These are phyloP conservation scores for Tipula vernalis DNA, from an alignment of 2,888 invertebrate genomes.

Conservation along the genomic window DNA sequence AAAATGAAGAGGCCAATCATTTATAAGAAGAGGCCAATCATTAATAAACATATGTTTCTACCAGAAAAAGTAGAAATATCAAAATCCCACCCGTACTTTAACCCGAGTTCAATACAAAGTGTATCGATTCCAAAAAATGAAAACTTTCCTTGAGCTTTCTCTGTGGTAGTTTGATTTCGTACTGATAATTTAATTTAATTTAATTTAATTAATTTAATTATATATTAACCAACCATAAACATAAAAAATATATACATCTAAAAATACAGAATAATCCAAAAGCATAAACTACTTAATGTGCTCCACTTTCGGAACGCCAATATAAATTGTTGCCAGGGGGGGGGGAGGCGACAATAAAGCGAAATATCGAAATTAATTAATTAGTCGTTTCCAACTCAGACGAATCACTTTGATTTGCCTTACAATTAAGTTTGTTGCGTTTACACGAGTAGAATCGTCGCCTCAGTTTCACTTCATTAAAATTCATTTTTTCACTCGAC, in stretches of 20 bases:
- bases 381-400: background rate
- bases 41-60: no score
- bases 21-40: no score
- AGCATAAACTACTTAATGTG: background rate
- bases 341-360: no score
- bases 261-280: background rate
- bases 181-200: no score
- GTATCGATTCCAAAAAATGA: no score
- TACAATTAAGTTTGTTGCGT: background rate
- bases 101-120: no score
- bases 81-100: no score
- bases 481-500: background rate
- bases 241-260: background rate
- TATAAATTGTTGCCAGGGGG: background rate
- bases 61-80: no score
- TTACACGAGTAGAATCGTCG: background rate
- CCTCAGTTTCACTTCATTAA: background rate
- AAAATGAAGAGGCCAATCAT: no score
- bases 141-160: no score
- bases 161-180: no score
- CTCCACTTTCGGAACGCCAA: background rate
- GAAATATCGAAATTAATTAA: background rate
- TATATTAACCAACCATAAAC: background rate
- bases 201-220: background rate
- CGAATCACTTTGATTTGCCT: background rate